Base-by-base conservation (phyloP, 1,140 invertebrate genomes). In the Drosophila azteca region DNA sequence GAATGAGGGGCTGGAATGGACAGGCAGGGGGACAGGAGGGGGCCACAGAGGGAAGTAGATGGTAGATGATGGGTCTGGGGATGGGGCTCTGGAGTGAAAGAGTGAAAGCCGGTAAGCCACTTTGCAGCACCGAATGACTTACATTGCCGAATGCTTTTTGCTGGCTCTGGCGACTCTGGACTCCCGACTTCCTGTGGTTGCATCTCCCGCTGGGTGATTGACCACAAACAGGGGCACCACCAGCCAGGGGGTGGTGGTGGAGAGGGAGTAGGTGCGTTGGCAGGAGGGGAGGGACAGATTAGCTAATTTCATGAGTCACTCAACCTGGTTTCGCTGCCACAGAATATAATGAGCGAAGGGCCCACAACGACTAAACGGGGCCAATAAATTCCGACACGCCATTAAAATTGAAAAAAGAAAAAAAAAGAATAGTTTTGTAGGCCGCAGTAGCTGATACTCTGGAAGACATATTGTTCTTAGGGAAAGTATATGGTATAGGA, bases 331-430 rank as follows among this genome's bases (percentile, higher is more conserved):
- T 35, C 45, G 13, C 9, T 29, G 22, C 20, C 50, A 24, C 29
- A 11, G 35, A 39, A 39, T 13, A 31, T 69, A 70, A 58, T 53
- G 45, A 69, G 53, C 31, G n/a, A 20, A 46, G 43, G 44, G 41
- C 58, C 13, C 41, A 26, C 49, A 87, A 81, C 78, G 70, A 62
- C 80, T 68, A 84, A 84, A 83, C 77, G 80, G 45, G 22, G 79
- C 82, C 83, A 87, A 87, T 87, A 88, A 87, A 87, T 88, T 82
- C 83, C 72, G 79, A 76, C 82, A 87, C 82, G 82, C 82, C 61
- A 87, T 85, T 67, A 88, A 87, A 82, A 66, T 85, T 77, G 59
- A 74, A 85, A 70, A 44, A 49, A 52, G 17, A 41, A 48, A 24
- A n/a, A 26, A 35, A 15, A 20, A 39, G 62, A 20, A 15, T 44